Evolutionary conservation across 2,888 invertebrate genomes (phyloP).

Genomic region (Deilephila elpenor): DNA sequence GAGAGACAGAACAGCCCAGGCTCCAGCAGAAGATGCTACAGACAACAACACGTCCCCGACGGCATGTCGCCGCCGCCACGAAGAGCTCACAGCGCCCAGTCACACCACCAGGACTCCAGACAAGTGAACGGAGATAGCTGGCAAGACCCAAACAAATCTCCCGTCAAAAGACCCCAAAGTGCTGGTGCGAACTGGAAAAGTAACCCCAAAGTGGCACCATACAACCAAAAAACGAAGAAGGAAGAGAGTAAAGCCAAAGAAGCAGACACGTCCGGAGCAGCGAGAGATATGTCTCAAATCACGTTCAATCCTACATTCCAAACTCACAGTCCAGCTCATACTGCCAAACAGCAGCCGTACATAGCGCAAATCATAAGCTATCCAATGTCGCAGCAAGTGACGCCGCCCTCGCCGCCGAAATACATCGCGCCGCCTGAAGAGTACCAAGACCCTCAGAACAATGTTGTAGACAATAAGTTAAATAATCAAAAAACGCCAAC

Average conservation of each 20-base stretch:
- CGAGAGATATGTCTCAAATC: slow-evolving; percentile 75
- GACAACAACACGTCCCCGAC: slow-evolving; percentile 70
- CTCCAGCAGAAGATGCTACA: slow-evolving; percentile 64
- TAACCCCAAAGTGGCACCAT: slow-evolving; percentile 76
- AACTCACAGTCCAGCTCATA: slow-evolving; percentile 80
- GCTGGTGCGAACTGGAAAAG: slow-evolving; percentile 77
- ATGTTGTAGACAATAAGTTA: slow-evolving; percentile 63
- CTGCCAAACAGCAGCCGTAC: slow-evolving; percentile 75
- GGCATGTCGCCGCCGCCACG: slow-evolving; percentile 76
- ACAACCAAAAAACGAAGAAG: slow-evolving; percentile 72
- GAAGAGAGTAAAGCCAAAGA: slow-evolving; percentile 72
- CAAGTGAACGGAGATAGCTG: slow-evolving; percentile 74
- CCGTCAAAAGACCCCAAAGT: slow-evolving; percentile 76
- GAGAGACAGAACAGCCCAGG: slow-evolving; percentile 74
- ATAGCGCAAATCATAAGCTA: slow-evolving; percentile 80
- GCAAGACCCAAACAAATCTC: slow-evolving; percentile 75
- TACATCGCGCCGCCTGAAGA: slow-evolving; percentile 80
- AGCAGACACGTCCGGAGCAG: slow-evolving; percentile 53
- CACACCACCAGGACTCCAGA: slow-evolving; percentile 66
- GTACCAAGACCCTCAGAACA: slow-evolving; percentile 78
- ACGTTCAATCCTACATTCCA: slow-evolving; percentile 83
- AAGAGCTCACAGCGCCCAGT: slow-evolving; percentile 71
- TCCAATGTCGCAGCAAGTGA: slow-evolving; percentile 78
- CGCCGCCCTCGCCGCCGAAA: slow-evolving; percentile 76
- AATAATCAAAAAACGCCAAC: slow-evolving; percentile 54